Conservation (phyloP, 30 jellyfish, hydroid and myxozoan species). For the Chrysaora quinquecirrha region DNA sequence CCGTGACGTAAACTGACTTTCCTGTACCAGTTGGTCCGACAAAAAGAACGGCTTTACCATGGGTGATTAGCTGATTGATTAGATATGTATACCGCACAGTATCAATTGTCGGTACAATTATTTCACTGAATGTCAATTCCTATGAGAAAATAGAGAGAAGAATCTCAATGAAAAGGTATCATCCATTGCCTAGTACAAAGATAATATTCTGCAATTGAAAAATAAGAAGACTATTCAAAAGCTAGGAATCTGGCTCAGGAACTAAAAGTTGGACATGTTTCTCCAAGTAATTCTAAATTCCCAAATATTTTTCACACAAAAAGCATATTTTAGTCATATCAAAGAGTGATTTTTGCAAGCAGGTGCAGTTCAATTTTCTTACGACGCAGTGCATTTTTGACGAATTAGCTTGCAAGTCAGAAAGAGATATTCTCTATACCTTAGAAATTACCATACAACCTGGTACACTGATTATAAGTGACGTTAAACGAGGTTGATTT, state of each 20-base stretch:
- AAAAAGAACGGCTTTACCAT: slow-evolving; percentile 79
- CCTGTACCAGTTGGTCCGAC: slow-evolving; percentile 99
- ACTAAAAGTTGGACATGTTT: no score
- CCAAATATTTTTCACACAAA: no score
- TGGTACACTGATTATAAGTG: no score
- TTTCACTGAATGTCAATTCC: slow-evolving; percentile 90
- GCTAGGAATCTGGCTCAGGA: not conserved
- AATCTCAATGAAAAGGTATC: not conserved
- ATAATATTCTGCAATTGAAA: not conserved
- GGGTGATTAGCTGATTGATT: slow-evolving; percentile 84
- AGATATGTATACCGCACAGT: slow-evolving; percentile 97
- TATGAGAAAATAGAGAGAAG: slow-evolving; percentile 9
- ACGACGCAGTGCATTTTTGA: no score
- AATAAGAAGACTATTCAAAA: not conserved
- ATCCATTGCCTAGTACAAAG: not conserved
- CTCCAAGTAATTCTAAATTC: no score
- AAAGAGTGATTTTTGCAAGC: no score
- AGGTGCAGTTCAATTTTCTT: no score
- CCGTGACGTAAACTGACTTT: slow-evolving; percentile 95
- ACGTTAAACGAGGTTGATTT: no score
- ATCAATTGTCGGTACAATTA: slow-evolving; percentile 98
- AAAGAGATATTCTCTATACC: no score
- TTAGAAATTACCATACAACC: no score
- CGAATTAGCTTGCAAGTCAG: no score
- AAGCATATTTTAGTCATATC: no score